Conservation (phyloP, 1,140 invertebrate species). For the Neodiprion pinetum region DNA sequence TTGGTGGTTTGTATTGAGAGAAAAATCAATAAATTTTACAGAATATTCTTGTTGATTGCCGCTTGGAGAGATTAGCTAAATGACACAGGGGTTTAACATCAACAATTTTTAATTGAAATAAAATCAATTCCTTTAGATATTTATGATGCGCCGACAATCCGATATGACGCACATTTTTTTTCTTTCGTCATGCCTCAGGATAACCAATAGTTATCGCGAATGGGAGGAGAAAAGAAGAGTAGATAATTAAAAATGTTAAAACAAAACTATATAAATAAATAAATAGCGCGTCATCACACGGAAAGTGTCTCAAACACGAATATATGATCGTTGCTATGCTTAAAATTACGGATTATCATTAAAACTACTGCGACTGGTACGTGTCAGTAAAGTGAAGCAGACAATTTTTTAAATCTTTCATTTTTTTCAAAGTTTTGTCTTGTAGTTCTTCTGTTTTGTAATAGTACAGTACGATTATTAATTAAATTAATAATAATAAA, state of each 20-base stretch:
- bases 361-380: no score
- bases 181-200: no score
- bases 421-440: neutral
- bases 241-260: no score
- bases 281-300: no score
- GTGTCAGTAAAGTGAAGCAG: neutral
- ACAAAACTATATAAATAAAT: no score
- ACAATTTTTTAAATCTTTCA: neutral
- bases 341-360: no score
- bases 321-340: no score
- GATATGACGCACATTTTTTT: no score
- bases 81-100: slow-evolving; percentile 14
- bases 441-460: slow-evolving; percentile 52
- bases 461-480: slow-evolving; percentile 58
- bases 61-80: slow-evolving; percentile 3
- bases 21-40: neutral
- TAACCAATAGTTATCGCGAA: no score
- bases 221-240: no score
- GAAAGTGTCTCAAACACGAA: no score
- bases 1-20: neutral
- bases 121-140: neutral
- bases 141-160: no score
- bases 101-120: slow-evolving; percentile 9
- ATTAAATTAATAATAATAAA: slow-evolving; percentile 61
- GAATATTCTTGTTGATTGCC: slow-evolving; percentile 10